Evolutionary conservation across 2,888 invertebrate species (phyloP).

Genomic region (Colletes collaris): DNA sequence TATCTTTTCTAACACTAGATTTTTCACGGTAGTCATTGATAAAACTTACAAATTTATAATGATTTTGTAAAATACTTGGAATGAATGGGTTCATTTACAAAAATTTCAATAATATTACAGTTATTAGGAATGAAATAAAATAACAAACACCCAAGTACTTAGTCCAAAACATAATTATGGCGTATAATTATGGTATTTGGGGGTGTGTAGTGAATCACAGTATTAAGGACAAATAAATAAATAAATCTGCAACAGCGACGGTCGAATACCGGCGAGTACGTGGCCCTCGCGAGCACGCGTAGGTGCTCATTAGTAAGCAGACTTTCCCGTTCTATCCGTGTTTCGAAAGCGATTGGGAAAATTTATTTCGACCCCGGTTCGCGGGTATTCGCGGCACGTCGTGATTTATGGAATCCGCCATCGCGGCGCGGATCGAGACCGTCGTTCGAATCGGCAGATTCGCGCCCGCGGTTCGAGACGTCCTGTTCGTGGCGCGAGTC

Average conservation of each 20-base stretch:
- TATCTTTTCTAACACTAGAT: no score
- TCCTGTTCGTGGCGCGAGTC: slow-evolving; percentile 26
- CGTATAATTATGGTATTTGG: no score
- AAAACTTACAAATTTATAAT: no score
- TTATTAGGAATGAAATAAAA: no score
- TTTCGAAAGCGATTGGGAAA: slow-evolving; percentile 22
- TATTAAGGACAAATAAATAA: no score
- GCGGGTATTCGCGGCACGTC: slow-evolving; percentile 21
- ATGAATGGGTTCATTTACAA: no score
- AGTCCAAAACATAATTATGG: no score
- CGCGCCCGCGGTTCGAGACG: background rate
- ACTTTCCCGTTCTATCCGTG: slow-evolving; percentile 10
- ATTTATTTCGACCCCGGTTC: slow-evolving; percentile 16
- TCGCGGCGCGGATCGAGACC: slow-evolving; percentile 16
- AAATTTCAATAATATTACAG: no score
- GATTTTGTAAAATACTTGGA: no score
- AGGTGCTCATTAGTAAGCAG: slow-evolving; percentile 26
- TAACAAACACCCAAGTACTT: no score
- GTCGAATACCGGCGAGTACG: background rate
- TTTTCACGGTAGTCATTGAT: no score
- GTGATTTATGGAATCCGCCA: slow-evolving; percentile 21
- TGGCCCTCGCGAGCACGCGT: slow-evolving; percentile 1
- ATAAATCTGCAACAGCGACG: background rate
- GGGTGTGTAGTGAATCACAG: no score
- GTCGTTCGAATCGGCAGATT: slow-evolving; percentile 20